Percentiles rank a stretch among this genome's conserved stretches.
Evolutionary conservation across 2,888 invertebrate genomes (phyloP).

Genomic region (Heliconius hortense): DNA sequence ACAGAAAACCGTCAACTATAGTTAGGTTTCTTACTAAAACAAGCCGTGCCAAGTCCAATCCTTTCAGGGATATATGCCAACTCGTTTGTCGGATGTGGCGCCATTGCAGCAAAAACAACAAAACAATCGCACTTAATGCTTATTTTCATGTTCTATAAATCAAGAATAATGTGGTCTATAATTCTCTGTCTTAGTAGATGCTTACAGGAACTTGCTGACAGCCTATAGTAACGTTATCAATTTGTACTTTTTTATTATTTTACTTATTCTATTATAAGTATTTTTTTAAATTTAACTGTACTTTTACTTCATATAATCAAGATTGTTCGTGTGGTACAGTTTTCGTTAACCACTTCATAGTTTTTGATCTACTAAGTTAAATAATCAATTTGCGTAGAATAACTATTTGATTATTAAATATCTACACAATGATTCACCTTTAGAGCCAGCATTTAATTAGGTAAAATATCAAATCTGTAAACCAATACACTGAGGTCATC

Average conservation of each 20-base stretch:
- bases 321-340: background rate
- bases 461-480: background rate
- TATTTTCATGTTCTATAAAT: constrained; percentile 22
- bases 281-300: background rate
- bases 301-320: too few species aligned
- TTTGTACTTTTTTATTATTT: background rate
- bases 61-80: constrained; percentile 24
- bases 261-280: background rate
- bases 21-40: constrained; percentile 20
- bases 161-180: constrained; percentile 19
- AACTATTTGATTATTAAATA: background rate
- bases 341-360: background rate
- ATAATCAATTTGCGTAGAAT: background rate
- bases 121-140: constrained; percentile 6
- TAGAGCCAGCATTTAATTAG: background rate
- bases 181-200: background rate
- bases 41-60: constrained; percentile 27
- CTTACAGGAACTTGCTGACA: background rate
- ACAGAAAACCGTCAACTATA: constrained; percentile 13
- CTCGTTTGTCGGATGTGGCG: constrained; percentile 18
- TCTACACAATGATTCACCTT: background rate
- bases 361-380: background rate
- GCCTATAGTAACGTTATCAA: background rate
- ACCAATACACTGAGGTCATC: background rate
- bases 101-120: constrained; percentile 11